Base-by-base conservation (phyloP, 2,797 vertebrate genomes). In the Leucoraja ocellata region DNA sequence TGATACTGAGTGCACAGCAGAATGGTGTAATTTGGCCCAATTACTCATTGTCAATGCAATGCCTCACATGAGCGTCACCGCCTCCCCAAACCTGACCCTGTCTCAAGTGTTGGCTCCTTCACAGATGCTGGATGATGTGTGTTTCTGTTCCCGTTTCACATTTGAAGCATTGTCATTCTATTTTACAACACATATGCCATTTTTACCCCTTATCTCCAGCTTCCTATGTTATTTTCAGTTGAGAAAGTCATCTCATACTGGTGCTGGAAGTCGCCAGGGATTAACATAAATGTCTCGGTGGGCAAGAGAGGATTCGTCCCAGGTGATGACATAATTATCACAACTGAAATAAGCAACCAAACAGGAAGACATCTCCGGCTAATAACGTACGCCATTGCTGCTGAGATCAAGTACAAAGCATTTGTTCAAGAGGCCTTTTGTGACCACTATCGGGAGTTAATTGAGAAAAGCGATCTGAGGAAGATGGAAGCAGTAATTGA, bases 261-360 rank as follows among this genome's bases (percentile, higher is more conserved):
- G 77, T 95, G 95, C 77, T 86, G 94, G 68, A 90, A 4, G 36
- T 54, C 14, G 0, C 94, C 94, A 0, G 94, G 91, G 25, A 90
- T 94, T 23, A 58, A 54, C 9, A n/a, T 95, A 8, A 93, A 90
- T 0, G n/a, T 95, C 11, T 94, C 92, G 28, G 93, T 94, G 32
- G 93, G 54, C 13, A 94, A 94, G 91, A 95, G 94, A 23, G 46
- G 28, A 54, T 95, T 95, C 23, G 0, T 1, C 0, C 94, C 94
- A 0, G 93, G 94, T 0, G 95, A 95, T 61, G 93, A 36, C 6
- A 77, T 95, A 65, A 1, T n/a, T 0, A 94, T 96, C 93, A 95
- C 90, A 0, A 93, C 94, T 0, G 95, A 95, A 88, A 94, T 96
- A 93, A 10, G 46, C 93, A 96, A 95, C 93, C 93, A 91, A 93